Evolutionary conservation across 2,888 invertebrate species (phyloP).

Genomic region (Cloeon dipterum): DNA sequence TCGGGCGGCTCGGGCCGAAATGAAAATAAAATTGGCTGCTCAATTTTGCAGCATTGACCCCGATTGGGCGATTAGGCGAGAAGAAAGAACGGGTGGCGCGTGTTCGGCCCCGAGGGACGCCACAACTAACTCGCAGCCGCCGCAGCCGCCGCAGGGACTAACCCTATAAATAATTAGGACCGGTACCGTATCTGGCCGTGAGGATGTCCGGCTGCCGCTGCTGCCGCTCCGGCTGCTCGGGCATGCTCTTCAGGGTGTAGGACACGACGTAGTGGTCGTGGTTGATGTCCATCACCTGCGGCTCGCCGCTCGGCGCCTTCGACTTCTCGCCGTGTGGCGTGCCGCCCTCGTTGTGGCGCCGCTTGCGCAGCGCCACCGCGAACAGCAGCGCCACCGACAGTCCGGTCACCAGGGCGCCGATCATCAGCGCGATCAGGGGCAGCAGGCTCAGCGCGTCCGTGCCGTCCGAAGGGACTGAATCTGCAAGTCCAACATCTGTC

Average conservation of each 20-base stretch:
- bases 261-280: constrained; percentile 69
- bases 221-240: constrained; percentile 14
- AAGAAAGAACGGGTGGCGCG: too few relatives aligned
- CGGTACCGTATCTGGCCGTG: constrained; percentile 26
- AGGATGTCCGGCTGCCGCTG: constrained; percentile 50
- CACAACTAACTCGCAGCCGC: too few relatives aligned
- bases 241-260: constrained; percentile 48
- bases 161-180: too few relatives aligned
- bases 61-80: too few relatives aligned
- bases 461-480: constrained; percentile 17
- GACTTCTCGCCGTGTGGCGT: background rate
- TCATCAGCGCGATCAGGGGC: constrained; percentile 42
- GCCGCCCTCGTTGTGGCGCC: constrained; percentile 16
- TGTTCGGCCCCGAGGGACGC: too few relatives aligned
- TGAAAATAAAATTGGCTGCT: too few relatives aligned
- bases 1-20: too few relatives aligned
- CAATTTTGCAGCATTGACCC: too few relatives aligned
- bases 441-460: constrained; percentile 31
- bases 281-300: constrained; percentile 37
- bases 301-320: background rate
- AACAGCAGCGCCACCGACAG: constrained; percentile 37
- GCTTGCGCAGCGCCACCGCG: constrained; percentile 35
- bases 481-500: too few relatives aligned
- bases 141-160: too few relatives aligned
- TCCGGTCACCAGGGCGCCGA: constrained; percentile 39